These are phyloP conservation scores for Aphelenchoides fujianensis DNA, from an alignment of 1,140 invertebrate genomes.

Conservation along the genomic window DNA sequence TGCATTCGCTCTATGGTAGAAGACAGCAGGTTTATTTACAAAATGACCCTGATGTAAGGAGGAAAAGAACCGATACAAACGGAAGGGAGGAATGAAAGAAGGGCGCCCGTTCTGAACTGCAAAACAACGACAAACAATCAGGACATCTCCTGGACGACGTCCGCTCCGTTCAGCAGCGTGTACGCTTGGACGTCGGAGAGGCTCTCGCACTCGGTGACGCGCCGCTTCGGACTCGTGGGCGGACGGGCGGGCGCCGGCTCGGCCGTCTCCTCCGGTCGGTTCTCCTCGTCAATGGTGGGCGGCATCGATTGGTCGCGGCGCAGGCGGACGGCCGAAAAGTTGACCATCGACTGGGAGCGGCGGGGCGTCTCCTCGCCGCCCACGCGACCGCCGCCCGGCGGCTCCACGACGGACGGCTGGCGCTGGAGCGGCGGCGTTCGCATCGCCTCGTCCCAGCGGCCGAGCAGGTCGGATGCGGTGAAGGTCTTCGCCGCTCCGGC, in stretches of 20 bases:
- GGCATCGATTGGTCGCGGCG: constrained; percentile 29
- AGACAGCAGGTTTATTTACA: not conserved
- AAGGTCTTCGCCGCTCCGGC: constrained; percentile 23
- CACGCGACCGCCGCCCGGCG: not conserved
- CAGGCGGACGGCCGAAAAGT: constrained; percentile 19
- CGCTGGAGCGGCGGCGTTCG: not conserved
- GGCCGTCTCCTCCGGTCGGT: constrained; percentile 3
- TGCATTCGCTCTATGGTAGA: too few relatives aligned
- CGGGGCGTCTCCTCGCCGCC: constrained; percentile 31
- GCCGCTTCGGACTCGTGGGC: constrained; percentile 32
- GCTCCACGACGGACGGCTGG: constrained; percentile 9
- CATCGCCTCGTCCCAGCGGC: constrained; percentile 26
- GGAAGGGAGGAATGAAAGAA: not conserved
- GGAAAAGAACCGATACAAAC: not conserved
- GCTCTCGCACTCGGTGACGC: constrained; percentile 31
- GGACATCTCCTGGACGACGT: constrained; percentile 35
- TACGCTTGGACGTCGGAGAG: constrained; percentile 39
- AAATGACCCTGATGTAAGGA: not conserved
- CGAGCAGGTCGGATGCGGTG: constrained; percentile 30
- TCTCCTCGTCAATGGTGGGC: constrained; percentile 21
- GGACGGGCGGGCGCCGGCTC: constrained; percentile 3
- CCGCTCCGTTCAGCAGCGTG: constrained; percentile 29
- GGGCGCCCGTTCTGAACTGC: too few relatives aligned
- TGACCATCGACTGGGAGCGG: constrained; percentile 38
- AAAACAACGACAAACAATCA: too few relatives aligned